Conservation (phyloP, 2,113 vertebrate genomes). For the Harpagus bidentatus region DNA sequence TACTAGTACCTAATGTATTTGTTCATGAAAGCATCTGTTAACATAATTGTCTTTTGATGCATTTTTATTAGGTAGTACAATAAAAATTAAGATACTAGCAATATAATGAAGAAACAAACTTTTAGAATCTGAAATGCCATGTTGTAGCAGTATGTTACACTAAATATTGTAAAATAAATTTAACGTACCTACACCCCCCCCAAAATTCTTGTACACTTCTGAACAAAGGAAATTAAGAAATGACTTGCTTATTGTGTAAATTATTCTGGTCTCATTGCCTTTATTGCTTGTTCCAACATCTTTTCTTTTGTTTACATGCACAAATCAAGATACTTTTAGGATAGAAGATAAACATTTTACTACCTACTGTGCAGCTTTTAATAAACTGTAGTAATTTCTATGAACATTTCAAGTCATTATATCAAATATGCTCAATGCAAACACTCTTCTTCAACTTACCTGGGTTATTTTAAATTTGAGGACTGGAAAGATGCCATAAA, state of each 20-base stretch:
- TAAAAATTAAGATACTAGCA: background rate
- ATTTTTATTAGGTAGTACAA: background rate
- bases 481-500: background rate
- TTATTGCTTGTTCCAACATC: background rate
- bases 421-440: background rate
- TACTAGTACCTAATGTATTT: background rate
- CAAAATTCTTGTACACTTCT: accelerated
- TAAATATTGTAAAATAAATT: background rate
- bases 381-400: background rate
- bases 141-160: background rate
- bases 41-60: background rate
- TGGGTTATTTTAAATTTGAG: background rate
- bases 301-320: background rate
- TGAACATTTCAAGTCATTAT: background rate
- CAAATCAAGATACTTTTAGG: background rate
- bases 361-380: background rate
- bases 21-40: background rate
- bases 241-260: background rate
- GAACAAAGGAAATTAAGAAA: background rate
- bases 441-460: background rate
- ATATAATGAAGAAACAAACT: background rate
- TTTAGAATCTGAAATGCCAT: background rate
- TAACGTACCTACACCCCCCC: background rate
- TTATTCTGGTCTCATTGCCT: background rate
- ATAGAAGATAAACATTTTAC: background rate